Conservation (phyloP, 2,888 invertebrate genomes). For the Candidula unifasciata region DNA sequence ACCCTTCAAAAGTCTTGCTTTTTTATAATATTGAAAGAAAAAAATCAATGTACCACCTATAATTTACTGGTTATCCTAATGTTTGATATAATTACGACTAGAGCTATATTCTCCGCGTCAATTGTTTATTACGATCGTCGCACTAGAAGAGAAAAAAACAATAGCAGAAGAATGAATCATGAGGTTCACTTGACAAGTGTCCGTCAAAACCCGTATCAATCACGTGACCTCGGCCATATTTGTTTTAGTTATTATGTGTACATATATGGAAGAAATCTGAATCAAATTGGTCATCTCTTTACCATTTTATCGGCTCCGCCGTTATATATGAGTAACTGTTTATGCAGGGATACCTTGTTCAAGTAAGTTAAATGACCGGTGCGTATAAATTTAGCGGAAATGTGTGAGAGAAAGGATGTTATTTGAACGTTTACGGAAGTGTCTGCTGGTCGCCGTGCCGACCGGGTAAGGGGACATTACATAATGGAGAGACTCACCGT, state of each 20-base stretch:
- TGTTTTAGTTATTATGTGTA: slow-evolving; percentile 24
- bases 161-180: not conserved
- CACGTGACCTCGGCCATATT: slow-evolving; percentile 47
- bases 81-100: no score
- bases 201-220: not conserved
- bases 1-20: no score
- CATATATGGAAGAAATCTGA: slow-evolving; percentile 2
- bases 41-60: no score
- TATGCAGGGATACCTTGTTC: not conserved
- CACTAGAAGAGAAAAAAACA: not conserved
- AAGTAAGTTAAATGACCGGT: not conserved
- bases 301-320: slow-evolving; percentile 1
- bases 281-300: not conserved
- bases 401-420: no score
- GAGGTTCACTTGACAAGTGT: not conserved
- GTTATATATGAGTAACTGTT: not conserved
- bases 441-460: not conserved
- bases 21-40: no score
- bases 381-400: not conserved
- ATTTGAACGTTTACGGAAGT: slow-evolving; percentile 25
- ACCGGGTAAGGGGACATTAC: not conserved
- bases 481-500: not conserved
- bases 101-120: not conserved
- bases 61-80: no score
- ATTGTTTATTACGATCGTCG: not conserved